Evolutionary conservation across 2,113 vertebrate species (phyloP), one percentile per base, ranked within the genome.

Genomic region (Xenus cinereus): DNA sequence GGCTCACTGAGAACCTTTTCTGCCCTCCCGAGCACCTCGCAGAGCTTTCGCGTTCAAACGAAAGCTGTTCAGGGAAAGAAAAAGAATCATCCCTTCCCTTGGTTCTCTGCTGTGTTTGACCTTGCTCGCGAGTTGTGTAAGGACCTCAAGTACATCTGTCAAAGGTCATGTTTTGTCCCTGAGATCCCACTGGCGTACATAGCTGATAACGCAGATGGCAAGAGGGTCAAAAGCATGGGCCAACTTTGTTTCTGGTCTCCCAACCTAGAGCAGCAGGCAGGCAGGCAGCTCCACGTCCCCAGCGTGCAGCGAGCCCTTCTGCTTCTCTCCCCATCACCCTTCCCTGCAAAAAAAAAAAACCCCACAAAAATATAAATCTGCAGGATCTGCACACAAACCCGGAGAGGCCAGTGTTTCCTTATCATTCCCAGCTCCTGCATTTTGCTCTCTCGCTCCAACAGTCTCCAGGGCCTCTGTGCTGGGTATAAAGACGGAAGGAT

Each of bases 101-200:
- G 6, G 27, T 28, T 90, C 24, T 57, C 57, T 90, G 3, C 50
- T 48, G 6, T 0, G 2, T 83, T 83, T 80, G 46, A 23, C 60
- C 13, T 78, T 63, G 41, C n/a, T 64, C 64, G 59, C 14, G 0
- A 8, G 8, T 54, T 71, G 35, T 73, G 15, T 37, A 21, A 71
- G 46, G 51, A 88, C 22, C n/a, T 66, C 60, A 57, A 22, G 32
- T 13, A 39, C 20, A 14, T 5, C 50, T 41, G 6, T 14, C 27
- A 41, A 39, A 78, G 59, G 73, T 53, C 22, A 12, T n/a, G 5
- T 23, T 89, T 84, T 92, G 51, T 60, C 56, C 48, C 35, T 23
- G 22, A 2, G 10, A 24, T 35, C 12, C 14, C 56, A 46, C 17
- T 84, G 79, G 28, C 2, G 0, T 6, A 23, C 2, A 3, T 12